A percentile compares a stretch with the other conserved stretches of the same genome.
Evolutionary conservation across 2,797 vertebrate genomes (phyloP).

Genomic region (Ceryle rudis): DNA sequence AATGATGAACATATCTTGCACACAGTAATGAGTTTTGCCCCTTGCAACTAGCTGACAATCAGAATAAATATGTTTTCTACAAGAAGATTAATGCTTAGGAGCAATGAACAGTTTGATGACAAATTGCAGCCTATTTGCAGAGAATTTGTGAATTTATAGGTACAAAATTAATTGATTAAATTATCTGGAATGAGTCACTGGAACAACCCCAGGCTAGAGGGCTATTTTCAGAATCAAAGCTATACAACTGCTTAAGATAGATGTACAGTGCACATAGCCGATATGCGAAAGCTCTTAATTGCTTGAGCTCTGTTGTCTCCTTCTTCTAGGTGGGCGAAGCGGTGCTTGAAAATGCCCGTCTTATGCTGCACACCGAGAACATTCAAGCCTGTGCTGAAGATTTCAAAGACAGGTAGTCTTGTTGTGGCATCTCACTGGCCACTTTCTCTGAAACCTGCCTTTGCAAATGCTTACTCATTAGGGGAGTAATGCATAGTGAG

Average conservation of each 20-base stretch:
- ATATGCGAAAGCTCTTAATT: neutral
- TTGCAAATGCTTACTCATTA: neutral
- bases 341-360: conserved; percentile 90
- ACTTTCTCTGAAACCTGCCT: neutral
- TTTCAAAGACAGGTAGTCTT: conserved; percentile 90
- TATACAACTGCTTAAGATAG: neutral
- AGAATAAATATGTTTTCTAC: neutral
- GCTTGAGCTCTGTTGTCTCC: conserved; percentile 25
- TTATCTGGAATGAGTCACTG: conserved; percentile 1
- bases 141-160: neutral
- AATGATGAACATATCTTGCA: neutral
- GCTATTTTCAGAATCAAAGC: conserved; percentile 20
- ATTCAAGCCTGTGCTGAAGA: conserved; percentile 91
- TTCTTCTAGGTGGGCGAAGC: conserved; percentile 88
- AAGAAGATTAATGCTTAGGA: neutral
- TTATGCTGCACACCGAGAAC: conserved; percentile 93
- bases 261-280: neutral
- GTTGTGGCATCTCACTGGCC: neutral
- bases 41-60: neutral
- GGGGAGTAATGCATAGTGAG: neutral
- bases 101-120: neutral
- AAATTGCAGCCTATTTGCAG: neutral
- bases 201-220: neutral
- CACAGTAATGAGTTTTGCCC: neutral
- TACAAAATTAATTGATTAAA: neutral